Base-by-base conservation (phyloP, 2,888 invertebrate species). In the Plutella xylostella region DNA sequence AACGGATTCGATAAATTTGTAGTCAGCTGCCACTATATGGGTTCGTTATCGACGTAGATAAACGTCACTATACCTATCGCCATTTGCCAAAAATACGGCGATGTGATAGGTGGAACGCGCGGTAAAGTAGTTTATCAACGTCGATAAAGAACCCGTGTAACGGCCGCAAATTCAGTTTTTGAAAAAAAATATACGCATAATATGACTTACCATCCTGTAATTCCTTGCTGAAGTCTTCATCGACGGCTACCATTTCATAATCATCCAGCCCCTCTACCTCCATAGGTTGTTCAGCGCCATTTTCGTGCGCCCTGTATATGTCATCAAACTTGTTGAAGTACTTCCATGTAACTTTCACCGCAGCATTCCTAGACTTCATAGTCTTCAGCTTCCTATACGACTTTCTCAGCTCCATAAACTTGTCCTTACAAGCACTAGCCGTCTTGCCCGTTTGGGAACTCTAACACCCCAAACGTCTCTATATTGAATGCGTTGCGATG, bases 311-410 rank as follows among this genome's bases (percentile, higher is more conserved):
- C 41, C 21, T 56, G 47, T 68, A 79, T 30, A 80, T 68, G 30
- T 72, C 57, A 43, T 79, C 75, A 42, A 82, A 65, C 60, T 68
- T 61, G 37, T 64, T 65, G 45, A 67, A 82, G 48, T 79, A 80
- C 39, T 72, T 73, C 83, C 83, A 83, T 0, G 71, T 68, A 1
- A 82, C 70, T 45, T 75, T 80, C 0, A 72, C 69, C 17, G 69
- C 65, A 0, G 78, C 67, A 31, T 76, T 75, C 33, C 68, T 63
- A 0, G 56, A 52, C 38, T 65, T 73, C 71, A 78, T 74, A 0
- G 76, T 74, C 49, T 72, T 76, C 9, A 80, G 51, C 45, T 78
- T 79, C 7, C 72, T 70, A 48, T 79, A 83, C 12, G 74, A 74
- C 48, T 73, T 79, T 2, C 73, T 60, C 0, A 83, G 49, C 50